These are phyloP conservation scores for Phyllotis vaccarum DNA, from an alignment of 2,797 vertebrate genomes.

Conservation along the genomic window DNA sequence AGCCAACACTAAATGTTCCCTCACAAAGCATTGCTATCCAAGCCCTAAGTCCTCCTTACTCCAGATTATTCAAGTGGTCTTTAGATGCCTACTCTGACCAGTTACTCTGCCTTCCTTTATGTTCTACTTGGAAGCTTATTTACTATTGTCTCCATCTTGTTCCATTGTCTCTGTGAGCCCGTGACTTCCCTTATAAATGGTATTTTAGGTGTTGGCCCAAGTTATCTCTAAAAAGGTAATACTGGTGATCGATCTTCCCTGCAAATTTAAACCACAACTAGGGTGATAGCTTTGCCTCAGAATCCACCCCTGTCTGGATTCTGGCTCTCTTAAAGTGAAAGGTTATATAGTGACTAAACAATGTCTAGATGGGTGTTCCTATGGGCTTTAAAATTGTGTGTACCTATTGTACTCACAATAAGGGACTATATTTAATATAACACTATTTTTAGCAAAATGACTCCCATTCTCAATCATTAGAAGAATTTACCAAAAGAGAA, in stretches of 20 bases:
- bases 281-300: neutral
- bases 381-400: neutral
- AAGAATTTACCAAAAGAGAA: neutral
- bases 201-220: neutral
- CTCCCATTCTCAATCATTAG: neutral
- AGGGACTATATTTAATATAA: neutral
- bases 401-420: neutral
- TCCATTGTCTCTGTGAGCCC: neutral
- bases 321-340: neutral
- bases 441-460: neutral
- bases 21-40: no score
- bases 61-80: neutral
- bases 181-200: neutral
- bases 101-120: neutral
- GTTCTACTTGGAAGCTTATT: neutral
- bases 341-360: neutral
- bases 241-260: neutral
- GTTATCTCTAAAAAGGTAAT: neutral
- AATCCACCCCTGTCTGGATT: neutral
- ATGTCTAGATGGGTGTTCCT: neutral
- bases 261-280: constrained; percentile 22
- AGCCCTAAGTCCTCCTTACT: rapidly evolving
- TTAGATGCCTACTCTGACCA: neutral
- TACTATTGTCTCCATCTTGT: neutral
- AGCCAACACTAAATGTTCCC: neutral